A percentile compares a stretch with the other conserved stretches of the same genome.
Conservation (phyloP, 2,113 vertebrate genomes). For the Apodemus sylvaticus region DNA sequence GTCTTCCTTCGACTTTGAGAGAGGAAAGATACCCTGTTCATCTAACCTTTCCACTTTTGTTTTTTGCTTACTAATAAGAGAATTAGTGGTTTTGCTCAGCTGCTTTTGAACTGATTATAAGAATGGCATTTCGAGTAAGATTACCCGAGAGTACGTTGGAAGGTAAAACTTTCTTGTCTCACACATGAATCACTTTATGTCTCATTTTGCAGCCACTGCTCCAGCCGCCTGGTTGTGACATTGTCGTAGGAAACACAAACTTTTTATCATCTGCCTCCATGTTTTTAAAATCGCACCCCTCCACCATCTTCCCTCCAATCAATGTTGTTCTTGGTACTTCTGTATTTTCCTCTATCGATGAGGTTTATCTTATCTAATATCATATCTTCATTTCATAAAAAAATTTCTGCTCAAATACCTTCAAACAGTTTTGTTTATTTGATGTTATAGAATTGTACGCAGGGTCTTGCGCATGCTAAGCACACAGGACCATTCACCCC, state of each 20-base stretch:
- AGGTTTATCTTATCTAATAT: neutral
- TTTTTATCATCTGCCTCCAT: neutral
- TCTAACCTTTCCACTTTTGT: neutral
- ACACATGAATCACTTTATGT: neutral
- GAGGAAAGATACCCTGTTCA: neutral
- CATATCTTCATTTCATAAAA: conserved; percentile 12
- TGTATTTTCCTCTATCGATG: neutral
- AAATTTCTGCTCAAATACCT: neutral
- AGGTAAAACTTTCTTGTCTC: conserved; percentile 13
- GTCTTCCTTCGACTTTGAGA: neutral
- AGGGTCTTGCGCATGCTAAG: neutral
- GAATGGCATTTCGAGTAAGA: neutral
- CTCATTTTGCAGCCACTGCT: neutral
- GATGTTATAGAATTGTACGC: neutral
- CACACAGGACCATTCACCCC: neutral
- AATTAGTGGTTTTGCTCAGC: neutral
- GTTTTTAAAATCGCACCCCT: neutral
- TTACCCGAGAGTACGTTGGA: neutral
- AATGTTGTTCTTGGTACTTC: neutral
- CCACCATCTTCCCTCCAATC: neutral
- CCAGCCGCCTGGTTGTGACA: neutral
- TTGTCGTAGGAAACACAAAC: neutral
- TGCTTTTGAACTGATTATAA: neutral
- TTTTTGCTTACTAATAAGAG: conserved; percentile 21
- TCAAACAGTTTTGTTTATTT: neutral